phyloP scores from a whole-genome alignment of 2,797 vertebrate species.

The Cyprinodon diabolis region DNA sequence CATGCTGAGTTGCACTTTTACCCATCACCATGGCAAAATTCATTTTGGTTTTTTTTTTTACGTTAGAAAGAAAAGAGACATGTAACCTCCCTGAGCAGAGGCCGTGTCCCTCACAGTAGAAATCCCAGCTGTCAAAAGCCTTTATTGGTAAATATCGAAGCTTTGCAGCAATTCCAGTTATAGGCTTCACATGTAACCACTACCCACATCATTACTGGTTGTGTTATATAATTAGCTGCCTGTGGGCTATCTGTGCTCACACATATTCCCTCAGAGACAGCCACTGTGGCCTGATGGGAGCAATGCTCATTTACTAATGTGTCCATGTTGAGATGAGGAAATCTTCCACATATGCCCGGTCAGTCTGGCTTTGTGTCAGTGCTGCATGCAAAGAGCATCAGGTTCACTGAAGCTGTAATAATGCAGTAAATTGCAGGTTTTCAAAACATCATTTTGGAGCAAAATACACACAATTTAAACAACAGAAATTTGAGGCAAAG shows the following conservation, averaged over 20 bases:
- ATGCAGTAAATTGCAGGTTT: neutral
- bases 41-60: neutral
- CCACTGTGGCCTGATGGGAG: conserved; percentile 10
- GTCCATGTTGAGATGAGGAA: neutral
- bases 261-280: conserved; percentile 8
- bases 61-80: too few relatives aligned
- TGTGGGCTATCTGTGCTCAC: conserved; percentile 7
- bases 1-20: too few relatives aligned
- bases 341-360: neutral
- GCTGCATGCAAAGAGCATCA: neutral
- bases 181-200: conserved; percentile 10
- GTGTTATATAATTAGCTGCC: conserved; percentile 54
- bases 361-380: conserved; percentile 12
- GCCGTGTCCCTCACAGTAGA: neutral
- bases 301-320: conserved; percentile 39
- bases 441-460: neutral
- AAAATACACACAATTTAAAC: neutral
- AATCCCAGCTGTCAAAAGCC: neutral
- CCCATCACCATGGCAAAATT: too few relatives aligned
- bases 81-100: neutral
- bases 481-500: neutral
- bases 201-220: conserved; percentile 35
- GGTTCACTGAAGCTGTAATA: neutral
- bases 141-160: neutral
- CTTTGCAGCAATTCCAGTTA: neutral